Base-by-base conservation (phyloP, 2,888 invertebrate species). In the Pimpla rufipes region DNA sequence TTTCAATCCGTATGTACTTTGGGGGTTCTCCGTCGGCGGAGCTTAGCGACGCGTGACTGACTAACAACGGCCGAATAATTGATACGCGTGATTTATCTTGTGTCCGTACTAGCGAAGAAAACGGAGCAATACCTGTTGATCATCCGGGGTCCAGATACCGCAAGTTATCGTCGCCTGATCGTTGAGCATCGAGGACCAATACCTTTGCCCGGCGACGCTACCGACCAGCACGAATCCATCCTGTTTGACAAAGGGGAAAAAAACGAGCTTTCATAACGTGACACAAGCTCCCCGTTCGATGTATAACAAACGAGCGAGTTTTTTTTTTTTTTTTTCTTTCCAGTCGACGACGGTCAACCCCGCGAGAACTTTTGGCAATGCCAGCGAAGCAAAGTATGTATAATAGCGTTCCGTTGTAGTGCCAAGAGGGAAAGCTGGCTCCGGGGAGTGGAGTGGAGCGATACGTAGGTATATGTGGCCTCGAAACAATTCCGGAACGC, bases 171-270 rank as follows among this genome's bases (percentile, higher is more conserved):
- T 96, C 18, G 98, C 97, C 92, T 98, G 98, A 87, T 99, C 95
- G 90, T 99, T 98, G 85, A 99, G 94, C 98, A 98, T 98, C 64
- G 98, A 98, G 0, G 99, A 99, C 99, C 99, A 99, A 94, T 99
- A 99, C 8, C 99, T 95, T 93, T 99, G 99, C 0, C 99, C 99
- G 0, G 98, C 98, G 84, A 99, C 99, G 0, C 98, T 99, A 0
- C 99, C 99, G 52, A 99, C 99, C 88, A 99, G 94, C 8, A 99
- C 99, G 94, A 99, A 99, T 16, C 99, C 99, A 94, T 99, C 99
- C 96, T 98, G 93, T 1, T 92, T 89, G 78, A 81, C 75, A 57
- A 79, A 75, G 45, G 64, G 23, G 45, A 77, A 78, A 18, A n/a
- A 1, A 55, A 71, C n/a, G n/a, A n/a, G 52, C 5, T 59, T 59